A percentile compares a stretch with the other conserved stretches of the same genome.
Conservation (phyloP, 2,113 vertebrate genomes). For the Psilopogon haemacephalus region DNA sequence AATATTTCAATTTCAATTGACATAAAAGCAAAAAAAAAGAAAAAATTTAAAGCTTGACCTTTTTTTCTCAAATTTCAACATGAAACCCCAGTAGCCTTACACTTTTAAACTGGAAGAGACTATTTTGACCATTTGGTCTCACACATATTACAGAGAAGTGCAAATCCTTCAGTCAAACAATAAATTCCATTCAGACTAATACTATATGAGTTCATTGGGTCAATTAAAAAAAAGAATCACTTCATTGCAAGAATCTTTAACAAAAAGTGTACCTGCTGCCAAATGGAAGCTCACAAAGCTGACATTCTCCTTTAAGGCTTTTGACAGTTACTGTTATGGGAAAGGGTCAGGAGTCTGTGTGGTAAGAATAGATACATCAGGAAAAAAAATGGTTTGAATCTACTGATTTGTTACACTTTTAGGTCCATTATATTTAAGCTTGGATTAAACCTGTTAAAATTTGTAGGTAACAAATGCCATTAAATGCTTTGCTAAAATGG, state of each 20-base stretch:
- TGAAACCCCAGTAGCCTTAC: background rate
- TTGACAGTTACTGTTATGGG: background rate
- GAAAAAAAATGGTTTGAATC: background rate
- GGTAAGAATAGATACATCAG: background rate
- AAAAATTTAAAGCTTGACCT: background rate
- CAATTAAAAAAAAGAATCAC: background rate
- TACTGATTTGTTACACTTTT: background rate
- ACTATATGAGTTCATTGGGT: background rate
- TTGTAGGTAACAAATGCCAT: background rate
- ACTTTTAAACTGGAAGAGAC: background rate
- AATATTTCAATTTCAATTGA: background rate
- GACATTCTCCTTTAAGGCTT: background rate
- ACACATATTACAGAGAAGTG: background rate
- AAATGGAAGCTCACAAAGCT: background rate
- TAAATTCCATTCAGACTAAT: background rate
- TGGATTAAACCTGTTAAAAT: background rate
- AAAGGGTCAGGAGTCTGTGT: background rate
- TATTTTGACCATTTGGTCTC: background rate
- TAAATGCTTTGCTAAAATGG: background rate
- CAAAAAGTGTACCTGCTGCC: background rate
- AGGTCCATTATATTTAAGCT: background rate
- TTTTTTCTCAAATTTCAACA: background rate
- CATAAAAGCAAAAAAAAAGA: background rate
- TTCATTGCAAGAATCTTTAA: background rate
- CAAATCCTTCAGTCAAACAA: background rate